Evolutionary conservation across 92 coral and sea anemone species (phyloP).

Genomic region (Palythoa heliodiscus): DNA sequence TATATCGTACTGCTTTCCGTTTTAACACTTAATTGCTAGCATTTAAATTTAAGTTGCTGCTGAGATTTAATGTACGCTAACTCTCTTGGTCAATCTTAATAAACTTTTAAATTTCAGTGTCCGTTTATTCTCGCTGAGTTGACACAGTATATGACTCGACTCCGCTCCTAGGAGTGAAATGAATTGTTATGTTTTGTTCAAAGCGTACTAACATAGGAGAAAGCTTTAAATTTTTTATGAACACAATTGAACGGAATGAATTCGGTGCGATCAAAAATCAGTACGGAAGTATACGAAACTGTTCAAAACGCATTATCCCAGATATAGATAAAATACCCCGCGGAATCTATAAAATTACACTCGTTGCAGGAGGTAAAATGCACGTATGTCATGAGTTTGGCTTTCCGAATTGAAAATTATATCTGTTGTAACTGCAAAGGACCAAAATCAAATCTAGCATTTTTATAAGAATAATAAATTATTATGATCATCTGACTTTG

Average conservation of each 20-base stretch:
- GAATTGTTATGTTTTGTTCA: background rate
- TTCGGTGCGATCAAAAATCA: background rate
- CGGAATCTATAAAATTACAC: background rate
- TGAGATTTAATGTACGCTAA: background rate
- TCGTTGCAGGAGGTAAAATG: background rate
- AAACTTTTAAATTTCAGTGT: background rate
- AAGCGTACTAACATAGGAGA: background rate
- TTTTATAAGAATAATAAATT: background rate
- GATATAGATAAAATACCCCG: too few relatives aligned
- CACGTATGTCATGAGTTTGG: background rate
- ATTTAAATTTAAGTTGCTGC: background rate
- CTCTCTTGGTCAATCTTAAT: background rate
- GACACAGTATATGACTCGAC: background rate
- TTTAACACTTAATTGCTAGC: background rate
- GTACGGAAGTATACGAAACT: background rate
- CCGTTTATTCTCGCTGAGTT: background rate
- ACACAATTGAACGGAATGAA: background rate
- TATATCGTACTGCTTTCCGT: background rate
- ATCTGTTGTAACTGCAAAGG: too few relatives aligned
- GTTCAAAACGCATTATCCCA: background rate
- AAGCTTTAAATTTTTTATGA: slow-evolving; percentile 30
- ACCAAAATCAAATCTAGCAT: background rate
- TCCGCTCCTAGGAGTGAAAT: background rate
- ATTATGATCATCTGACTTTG: background rate
- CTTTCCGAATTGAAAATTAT: background rate